Base-by-base conservation (phyloP, 2,113 vertebrate genomes). In the Leptodactylus fuscus region DNA sequence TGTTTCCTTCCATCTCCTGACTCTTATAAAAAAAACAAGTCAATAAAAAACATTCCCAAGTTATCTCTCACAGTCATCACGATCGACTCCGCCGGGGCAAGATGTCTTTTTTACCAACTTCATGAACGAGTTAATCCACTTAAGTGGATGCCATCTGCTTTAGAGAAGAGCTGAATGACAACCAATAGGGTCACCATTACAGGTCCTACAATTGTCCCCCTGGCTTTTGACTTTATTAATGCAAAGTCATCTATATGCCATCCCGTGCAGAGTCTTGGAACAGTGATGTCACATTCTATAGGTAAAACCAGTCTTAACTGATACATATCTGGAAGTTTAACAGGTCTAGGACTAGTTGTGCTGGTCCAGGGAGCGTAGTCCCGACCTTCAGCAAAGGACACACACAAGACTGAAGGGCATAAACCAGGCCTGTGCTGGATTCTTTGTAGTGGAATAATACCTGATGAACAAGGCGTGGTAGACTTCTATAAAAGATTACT, bases 361-460 rank as follows among this genome's bases (percentile, higher is more conserved):
- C 48, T 20, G 27, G 16, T 15, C 44, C 44, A 36, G 46, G 44
- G 55, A 51, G 46, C 58, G 36, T 20, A 22, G 7, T n/a, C 15
- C 20, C 53, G 83, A 85, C 83, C 83, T 85, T 78, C 18, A 78
- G 27, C 8, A 24, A 69, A 78, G 75, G 60, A 51, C 41, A 69
- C 55, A 73, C 27, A 51, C 32, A 38, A n/a, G 24, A 5, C 65
- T 58, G 67, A 70, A 46, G 38, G 53, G n/a, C 70, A 60, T 5
- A 38, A 16, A 34, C 27, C 65, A 7, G 46, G 44, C 29, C 65
- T 5, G 38, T 51, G 18, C n/a, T n/a, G n/a, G n/a, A n/a, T n/a
- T n/a, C n/a, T n/a, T n/a, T n/a, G n/a, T n/a, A n/a, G n/a, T n/a
- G 27, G 48, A 55, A n/a, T 9, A 15, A 55, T n/a, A 55, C 8